phyloP scores from a whole-genome alignment of 2,113 vertebrate genomes.

The Myiozetetes cayanensis region DNA sequence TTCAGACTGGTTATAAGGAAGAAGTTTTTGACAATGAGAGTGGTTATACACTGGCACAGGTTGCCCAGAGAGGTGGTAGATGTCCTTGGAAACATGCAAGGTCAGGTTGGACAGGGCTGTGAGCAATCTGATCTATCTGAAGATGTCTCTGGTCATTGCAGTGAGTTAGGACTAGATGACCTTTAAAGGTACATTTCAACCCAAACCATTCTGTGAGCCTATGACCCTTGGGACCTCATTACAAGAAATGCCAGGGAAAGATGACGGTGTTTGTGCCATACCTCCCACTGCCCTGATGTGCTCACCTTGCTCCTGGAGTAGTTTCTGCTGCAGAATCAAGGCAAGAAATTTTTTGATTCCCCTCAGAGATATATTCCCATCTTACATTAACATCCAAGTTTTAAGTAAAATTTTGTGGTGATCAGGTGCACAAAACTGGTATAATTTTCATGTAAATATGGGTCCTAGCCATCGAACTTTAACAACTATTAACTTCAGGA shows the following conservation, averaged over 20 bases:
- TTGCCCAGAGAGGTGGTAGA: not conserved
- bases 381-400: not conserved
- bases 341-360: not conserved
- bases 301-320: not conserved
- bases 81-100: not conserved
- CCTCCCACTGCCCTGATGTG: fast-evolving
- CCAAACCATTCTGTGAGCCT: not conserved
- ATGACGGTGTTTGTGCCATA: not conserved
- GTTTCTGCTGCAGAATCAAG: not conserved
- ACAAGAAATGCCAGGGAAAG: not conserved
- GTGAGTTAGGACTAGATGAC: not conserved
- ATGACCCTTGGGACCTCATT: not conserved
- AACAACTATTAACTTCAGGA: not conserved
- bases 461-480: not conserved
- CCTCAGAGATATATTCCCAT: not conserved
- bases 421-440: not conserved
- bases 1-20: not conserved
- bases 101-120: not conserved
- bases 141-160: not conserved
- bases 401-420: not conserved
- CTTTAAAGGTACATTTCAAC: not conserved
- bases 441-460: not conserved
- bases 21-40: not conserved
- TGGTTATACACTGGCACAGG: not conserved
- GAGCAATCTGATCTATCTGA: not conserved